Conservation (phyloP, 2,797 vertebrate species). For the Xyrichtys novacula region DNA sequence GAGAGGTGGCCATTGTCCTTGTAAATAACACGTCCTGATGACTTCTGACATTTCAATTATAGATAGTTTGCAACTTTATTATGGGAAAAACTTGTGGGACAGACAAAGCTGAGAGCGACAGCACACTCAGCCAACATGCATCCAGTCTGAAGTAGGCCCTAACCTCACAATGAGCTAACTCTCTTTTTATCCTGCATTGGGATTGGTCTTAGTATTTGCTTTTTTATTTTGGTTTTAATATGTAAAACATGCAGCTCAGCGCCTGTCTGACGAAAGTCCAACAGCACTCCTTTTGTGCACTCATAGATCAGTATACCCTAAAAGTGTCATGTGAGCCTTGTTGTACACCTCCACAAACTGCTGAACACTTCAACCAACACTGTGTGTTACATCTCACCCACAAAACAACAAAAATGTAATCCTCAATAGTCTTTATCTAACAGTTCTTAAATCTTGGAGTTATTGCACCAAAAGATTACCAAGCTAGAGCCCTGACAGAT, state of each 20-base stretch:
- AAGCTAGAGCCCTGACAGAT: conserved; percentile 5
- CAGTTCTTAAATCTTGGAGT: conserved; percentile 24
- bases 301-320: too few relatives aligned
- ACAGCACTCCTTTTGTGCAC: not conserved
- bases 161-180: too few relatives aligned
- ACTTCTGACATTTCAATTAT: too few relatives aligned
- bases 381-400: conserved; percentile 9
- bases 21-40: too few relatives aligned
- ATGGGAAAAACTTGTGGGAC: too few relatives aligned
- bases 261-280: not conserved
- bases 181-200: too few relatives aligned
- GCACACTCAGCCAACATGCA: too few relatives aligned
- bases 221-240: not conserved
- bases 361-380: conserved; percentile 8
- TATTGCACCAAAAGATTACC: conserved; percentile 22
- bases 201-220: too few relatives aligned
- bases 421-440: conserved; percentile 25
- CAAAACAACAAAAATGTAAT: conserved; percentile 42
- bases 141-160: too few relatives aligned
- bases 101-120: too few relatives aligned
- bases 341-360: not conserved
- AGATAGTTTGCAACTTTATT: too few relatives aligned
- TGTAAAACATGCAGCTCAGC: not conserved
- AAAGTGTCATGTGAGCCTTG: conserved; percentile 11
- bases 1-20: too few relatives aligned